phyloP scores from a whole-genome alignment of 2,888 invertebrate genomes.

The Rhagophthalmus giganteus region DNA sequence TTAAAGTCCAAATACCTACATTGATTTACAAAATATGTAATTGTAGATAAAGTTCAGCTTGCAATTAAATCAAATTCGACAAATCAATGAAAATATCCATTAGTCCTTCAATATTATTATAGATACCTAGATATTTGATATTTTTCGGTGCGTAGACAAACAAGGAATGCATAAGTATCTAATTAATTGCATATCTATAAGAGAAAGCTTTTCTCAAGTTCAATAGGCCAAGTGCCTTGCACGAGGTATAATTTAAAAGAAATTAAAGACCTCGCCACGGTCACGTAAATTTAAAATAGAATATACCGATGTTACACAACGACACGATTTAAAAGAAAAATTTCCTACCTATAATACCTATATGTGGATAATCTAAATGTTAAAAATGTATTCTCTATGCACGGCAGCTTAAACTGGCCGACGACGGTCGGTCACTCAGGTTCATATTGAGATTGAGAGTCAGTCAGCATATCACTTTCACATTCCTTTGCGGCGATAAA shows the following conservation, averaged over 20 bases:
- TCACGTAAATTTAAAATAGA: not conserved
- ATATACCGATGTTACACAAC: not conserved
- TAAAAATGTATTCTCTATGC: constrained; percentile 1
- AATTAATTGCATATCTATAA: no score
- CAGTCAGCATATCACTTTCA: constrained; percentile 30
- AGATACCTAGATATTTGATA: no score
- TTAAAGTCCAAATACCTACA: no score
- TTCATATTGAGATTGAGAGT: constrained; percentile 16
- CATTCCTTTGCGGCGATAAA: constrained; percentile 30
- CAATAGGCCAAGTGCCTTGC: constrained; percentile 12
- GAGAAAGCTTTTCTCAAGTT: constrained; percentile 15
- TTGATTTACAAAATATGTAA: no score
- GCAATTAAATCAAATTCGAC: no score
- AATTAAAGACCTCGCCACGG: constrained; percentile 1
- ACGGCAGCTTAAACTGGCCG: no score
- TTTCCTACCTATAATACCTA: not conserved
- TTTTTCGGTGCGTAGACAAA: no score
- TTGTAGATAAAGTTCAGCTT: no score
- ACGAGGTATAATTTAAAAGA: constrained; percentile 4
- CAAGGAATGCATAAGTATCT: no score
- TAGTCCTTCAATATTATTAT: no score
- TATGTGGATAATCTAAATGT: constrained; percentile 10
- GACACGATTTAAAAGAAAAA: constrained; percentile 1
- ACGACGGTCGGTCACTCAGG: no score
- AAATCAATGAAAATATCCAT: no score